Evolutionary conservation across 2,888 invertebrate species (phyloP), one percentile per base, ranked within the genome.

Genomic region (Fragum fragum): DNA sequence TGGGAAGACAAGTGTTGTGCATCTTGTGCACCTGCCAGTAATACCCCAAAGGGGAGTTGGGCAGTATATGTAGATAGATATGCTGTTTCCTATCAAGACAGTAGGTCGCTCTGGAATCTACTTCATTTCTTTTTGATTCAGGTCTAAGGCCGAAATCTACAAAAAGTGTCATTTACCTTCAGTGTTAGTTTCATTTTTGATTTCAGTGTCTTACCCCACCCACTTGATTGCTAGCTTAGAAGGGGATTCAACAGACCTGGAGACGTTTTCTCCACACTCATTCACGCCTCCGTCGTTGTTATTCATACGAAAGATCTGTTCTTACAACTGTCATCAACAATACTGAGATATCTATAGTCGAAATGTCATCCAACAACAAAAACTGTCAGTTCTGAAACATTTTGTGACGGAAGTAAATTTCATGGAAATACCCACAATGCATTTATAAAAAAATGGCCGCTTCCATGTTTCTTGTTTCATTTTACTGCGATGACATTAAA

Each of bases 221-320:
- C 85, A 85, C 79, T 26, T 9, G 28, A 9, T 39, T n/a, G 55
- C 39, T 28, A 23, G n/a, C 2, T 18, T 11, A 36, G 11, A 26
- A 26, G 23, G 23, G 32, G n/a, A 32, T 55, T 69, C 5, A 6
- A 42, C 21, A 7, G 75, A 93, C 93, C 93, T 92, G 86, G 91
- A 92, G 90, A 93, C 92, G 90, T 90, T 90, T 72, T 87, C 89
- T 91, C 92, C 92, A 90, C 91, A 89, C 83, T 91, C 91, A 85
- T 90, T 89, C 81, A 86, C 85, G 72, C 81, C 80, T 73, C 89
- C 83, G 83, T 90, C 90, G 77, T 92, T 90, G 85, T 93, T 90
- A 92, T 90, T 94, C 94, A 94, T 94, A 93, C 90, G 90, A 89
- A 86, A 77, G 39, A 39, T 26, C 32, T 59, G 55, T 72, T 71